These are phyloP conservation scores for Heliangelus exortis DNA, from an alignment of 2,797 vertebrate species.

Conservation along the genomic window DNA sequence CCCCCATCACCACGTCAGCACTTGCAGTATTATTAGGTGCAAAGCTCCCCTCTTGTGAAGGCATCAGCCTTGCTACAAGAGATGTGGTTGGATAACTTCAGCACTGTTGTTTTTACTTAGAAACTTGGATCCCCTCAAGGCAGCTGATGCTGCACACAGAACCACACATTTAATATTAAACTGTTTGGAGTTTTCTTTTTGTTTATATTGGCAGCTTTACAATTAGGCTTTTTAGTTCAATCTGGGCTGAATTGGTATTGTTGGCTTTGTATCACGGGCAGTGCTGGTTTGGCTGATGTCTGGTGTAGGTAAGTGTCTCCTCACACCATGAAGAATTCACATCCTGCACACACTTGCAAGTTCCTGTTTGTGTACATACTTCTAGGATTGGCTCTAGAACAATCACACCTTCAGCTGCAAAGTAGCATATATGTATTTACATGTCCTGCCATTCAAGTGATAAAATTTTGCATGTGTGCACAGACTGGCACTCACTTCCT, in stretches of 20 bases:
- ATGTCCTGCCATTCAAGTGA: neutral
- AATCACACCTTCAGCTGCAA: neutral
- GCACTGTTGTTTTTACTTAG: neutral
- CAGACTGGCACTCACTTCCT: accelerated
- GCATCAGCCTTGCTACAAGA: neutral
- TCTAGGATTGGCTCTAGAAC: neutral
- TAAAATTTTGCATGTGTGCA: neutral
- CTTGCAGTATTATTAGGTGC: neutral
- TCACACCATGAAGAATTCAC: neutral
- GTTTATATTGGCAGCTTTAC: neutral
- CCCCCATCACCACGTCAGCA: neutral
- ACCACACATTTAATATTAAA: neutral
- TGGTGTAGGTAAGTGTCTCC: neutral
- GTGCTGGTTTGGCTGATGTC: neutral
- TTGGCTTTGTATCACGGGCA: neutral
- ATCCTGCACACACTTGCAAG: neutral
- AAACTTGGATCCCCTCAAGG: neutral
- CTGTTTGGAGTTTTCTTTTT: neutral
- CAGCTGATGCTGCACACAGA: neutral
- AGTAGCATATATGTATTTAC: neutral
- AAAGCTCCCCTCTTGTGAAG: neutral
- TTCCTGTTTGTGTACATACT: neutral
- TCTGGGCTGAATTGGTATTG: neutral
- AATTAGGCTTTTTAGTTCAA: neutral
- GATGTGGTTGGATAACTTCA: neutral